phyloP scores from a whole-genome alignment of 2,888 invertebrate species.

The Drosophila cracens region DNA sequence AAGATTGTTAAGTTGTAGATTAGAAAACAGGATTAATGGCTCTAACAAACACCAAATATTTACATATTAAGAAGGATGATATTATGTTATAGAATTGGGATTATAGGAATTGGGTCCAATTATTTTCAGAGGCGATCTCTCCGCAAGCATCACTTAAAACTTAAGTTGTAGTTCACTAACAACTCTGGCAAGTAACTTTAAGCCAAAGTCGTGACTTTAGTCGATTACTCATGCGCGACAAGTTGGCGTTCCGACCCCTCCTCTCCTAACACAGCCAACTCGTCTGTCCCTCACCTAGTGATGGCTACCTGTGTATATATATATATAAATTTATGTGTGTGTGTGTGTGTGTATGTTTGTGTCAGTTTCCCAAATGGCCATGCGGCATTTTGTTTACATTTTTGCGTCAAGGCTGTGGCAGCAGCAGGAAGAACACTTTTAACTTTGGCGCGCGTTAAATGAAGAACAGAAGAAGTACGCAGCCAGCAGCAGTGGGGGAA shows the following conservation, averaged over 20 bases:
- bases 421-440: conserved; percentile 30
- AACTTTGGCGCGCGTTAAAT: conserved; percentile 43
- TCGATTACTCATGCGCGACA: conserved; percentile 72
- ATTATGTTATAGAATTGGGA: too few species aligned
- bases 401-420: conserved; percentile 56
- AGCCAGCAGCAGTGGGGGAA: background rate
- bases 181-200: background rate
- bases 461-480: conserved; percentile 25
- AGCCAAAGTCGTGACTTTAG: conserved; percentile 67
- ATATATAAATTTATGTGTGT: background rate
- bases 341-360: conserved; percentile 23
- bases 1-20: background rate
- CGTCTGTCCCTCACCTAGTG: conserved; percentile 20
- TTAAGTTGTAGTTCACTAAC: background rate
- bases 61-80: background rate
- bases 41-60: background rate
- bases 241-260: conserved; percentile 16
- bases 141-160: background rate
- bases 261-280: background rate
- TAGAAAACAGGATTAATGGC: background rate
- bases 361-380: conserved; percentile 51
- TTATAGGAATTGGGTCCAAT: background rate
- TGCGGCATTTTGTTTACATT: conserved; percentile 73
- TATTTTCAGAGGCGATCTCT: conserved; percentile 1
- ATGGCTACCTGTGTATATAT: conserved; percentile 7